Evolutionary conservation across 2,888 invertebrate genomes (phyloP), one percentile per base, ranked within the genome.

Genomic region (Aphodius sticticus): DNA sequence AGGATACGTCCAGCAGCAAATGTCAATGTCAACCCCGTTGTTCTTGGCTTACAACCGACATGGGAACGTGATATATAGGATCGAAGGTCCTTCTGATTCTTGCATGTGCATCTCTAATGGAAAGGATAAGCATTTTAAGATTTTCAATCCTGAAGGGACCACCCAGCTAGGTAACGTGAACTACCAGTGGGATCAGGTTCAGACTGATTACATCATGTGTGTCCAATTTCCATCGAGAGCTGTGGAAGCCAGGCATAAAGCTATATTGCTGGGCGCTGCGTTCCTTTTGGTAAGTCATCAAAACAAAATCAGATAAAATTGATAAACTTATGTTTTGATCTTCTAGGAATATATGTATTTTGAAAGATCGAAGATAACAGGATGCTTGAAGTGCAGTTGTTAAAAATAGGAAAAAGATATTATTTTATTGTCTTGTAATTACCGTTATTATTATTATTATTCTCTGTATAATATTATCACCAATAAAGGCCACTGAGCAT

Each of bases 221-320:
- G 89, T 97, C 70, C 93, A 93, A 76, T 95, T 96, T 86, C 96
- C 96, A 0, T 91, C 93, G 82, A 86, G 90, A 0, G 93, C 94
- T 76, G 91, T 94, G 16, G 94, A 95, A 85, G 93, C 94, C 1
- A 94, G 93, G 84, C 92, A 95, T 78, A 97, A 97, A 86, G 96
- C 96, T 0, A 89, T 96, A 3, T 90, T 97, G 77, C 87, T 97
- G 36, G 97, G 95, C 6, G 94, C 96, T 75, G 93, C 95, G 0
- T 97, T 97, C 89, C 90, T 97, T 80, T 90, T 97, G 92, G 97
- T 96, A 91, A 90, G 89, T 87, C 36, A 78, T 36, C 77, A 35
- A 77, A 74, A 53, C 36, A 26, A 70, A 71, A 69, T 76, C 35
- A 76, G 15, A 76, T 70, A 75, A 16, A 12, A 77, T 69, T 15